These are phyloP conservation scores for Papilio dardanus DNA, from an alignment of 1,140 invertebrate genomes.

Conservation along the genomic window DNA sequence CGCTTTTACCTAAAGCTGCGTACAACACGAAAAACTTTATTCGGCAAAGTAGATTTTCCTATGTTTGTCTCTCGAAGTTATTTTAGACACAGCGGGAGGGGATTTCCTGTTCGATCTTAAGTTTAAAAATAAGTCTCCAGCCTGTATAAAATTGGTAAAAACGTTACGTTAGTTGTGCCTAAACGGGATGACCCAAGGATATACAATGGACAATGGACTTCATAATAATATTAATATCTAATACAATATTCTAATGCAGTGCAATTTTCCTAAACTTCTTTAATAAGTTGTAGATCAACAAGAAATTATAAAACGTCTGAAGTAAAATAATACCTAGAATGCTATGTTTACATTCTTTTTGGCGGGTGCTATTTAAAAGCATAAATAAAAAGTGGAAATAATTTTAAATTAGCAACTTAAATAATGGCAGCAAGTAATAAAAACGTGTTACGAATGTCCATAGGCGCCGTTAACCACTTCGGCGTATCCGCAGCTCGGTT, in stretches of 20 bases:
- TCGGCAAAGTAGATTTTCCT: constrained; percentile 24
- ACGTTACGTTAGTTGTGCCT: neutral
- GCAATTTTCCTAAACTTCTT: neutral
- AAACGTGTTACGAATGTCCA: no score
- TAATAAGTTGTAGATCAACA: neutral
- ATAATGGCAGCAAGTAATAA: no score
- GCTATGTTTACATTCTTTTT: no score
- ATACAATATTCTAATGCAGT: neutral
- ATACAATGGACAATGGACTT: neutral
- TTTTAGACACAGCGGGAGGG: constrained; percentile 43
- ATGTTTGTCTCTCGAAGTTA: constrained; percentile 45
- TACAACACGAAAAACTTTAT: neutral
- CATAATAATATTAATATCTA: neutral
- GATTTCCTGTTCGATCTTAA: constrained; percentile 22
- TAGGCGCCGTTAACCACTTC: no score
- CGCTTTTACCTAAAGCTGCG: neutral
- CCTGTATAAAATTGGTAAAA: neutral
- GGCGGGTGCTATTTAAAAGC: no score
- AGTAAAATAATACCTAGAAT: neutral
- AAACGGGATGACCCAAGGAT: neutral
- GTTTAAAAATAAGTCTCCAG: constrained; percentile 32
- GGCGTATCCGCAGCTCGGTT: no score
- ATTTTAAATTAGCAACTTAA: no score
- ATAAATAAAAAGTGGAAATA: no score
- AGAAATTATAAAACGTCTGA: neutral